Evolutionary conservation across 2,888 invertebrate species (phyloP), one percentile per base, ranked within the genome.

Genomic region (Meganola albula): DNA sequence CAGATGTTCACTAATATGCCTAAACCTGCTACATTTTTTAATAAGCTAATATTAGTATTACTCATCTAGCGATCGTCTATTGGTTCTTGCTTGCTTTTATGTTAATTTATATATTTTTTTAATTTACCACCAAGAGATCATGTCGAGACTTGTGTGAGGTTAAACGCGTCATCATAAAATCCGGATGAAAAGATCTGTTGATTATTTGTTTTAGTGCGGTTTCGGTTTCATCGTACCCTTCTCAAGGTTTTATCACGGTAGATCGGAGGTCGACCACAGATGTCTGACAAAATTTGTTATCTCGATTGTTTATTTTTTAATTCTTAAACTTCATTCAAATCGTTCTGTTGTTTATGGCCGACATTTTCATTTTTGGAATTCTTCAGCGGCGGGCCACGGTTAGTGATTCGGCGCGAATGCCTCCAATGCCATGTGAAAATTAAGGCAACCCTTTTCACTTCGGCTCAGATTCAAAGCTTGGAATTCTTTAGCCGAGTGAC

Each of bases 301-400:
- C 61, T 63, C 45, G 53, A 49, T 53, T 63, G 68, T 76, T 74
- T 69, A 69, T 74, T 68, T 82, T 80, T 77, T 72, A 72, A 73
- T 75, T 74, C 70, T 68, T 73, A 60, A 61, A 63, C 68, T 73
- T 78, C 80, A 82, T 84, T 83, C 83, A 83, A 85, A 85, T 84
- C 74, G 75, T 74, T 79, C 63, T 50, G 79, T 83, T 82, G 85
- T 85, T 85, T 85, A 85, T 84, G 74, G 85, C 67, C 74, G 72
- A 75, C 80, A 82, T 85, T 85, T 85, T 84, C 74, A 78, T 83
- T 74, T 82, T 84, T 85, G 54, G 75, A 80, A 85, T 85, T 78
- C 82, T 60, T 58, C 44, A 44, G 51, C 45, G 51, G 52, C 45
- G 49, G 47, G 53, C 52, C 59, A 48, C 51, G 58, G 54, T 41